These are phyloP conservation scores for Conopomorpha cramerella DNA, from an alignment of 1,140 invertebrate genomes.

Conservation along the genomic window DNA sequence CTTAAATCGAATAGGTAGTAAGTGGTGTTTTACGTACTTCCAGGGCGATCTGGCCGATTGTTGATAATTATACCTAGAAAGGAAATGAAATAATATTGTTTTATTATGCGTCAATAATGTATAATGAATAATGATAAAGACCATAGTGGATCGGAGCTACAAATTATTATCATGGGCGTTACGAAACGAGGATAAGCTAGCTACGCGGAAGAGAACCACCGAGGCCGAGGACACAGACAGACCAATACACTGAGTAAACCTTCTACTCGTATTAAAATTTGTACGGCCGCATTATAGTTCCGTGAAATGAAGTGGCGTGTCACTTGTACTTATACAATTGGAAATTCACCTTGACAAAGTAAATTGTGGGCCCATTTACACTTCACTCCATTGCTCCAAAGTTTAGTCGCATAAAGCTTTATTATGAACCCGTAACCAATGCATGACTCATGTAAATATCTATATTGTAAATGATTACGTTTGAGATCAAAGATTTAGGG, in stretches of 20 bases:
- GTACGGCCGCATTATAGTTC: constrained; percentile 6
- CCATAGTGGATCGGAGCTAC: constrained; percentile 32
- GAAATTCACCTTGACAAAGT: too few relatives aligned
- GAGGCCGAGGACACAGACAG: constrained; percentile 47
- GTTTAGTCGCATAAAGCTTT: too few relatives aligned
- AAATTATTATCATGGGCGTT: constrained; percentile 45
- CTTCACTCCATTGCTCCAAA: too few relatives aligned
- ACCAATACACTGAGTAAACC: constrained; percentile 41
- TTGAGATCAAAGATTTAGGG: too few relatives aligned
- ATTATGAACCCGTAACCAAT: too few relatives aligned
- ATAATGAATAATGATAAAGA: constrained; percentile 14
- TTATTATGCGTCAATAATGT: constrained; percentile 24
- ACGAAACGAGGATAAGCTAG: constrained; percentile 46
- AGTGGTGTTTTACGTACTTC: constrained; percentile 58
- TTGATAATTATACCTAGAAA: constrained; percentile 58
- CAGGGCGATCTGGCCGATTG: constrained; percentile 47
- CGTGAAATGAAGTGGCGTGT: too few relatives aligned
- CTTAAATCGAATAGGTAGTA: too few relatives aligned
- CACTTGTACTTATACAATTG: too few relatives aligned
- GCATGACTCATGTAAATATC: too few relatives aligned
- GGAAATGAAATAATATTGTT: constrained; percentile 41
- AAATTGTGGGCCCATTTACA: too few relatives aligned
- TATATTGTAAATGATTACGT: too few relatives aligned
- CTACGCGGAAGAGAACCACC: constrained; percentile 42
- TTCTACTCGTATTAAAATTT: constrained; percentile 14